phyloP scores from a whole-genome alignment of 2,888 invertebrate species.

The Mystacides longicornis region DNA sequence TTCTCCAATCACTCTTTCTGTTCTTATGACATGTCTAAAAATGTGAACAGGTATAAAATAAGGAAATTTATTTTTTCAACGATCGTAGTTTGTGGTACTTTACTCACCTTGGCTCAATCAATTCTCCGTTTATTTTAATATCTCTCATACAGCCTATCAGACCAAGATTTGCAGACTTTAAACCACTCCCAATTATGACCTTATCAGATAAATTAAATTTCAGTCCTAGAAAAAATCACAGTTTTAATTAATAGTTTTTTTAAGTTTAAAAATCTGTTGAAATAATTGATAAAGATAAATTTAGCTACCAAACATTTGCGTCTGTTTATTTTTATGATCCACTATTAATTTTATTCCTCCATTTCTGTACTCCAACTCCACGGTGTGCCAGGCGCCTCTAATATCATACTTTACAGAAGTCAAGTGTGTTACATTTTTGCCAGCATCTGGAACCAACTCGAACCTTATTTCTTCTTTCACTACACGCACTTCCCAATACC shows the following conservation, averaged over 20 bases:
- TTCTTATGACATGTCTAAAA: conserved; percentile 64
- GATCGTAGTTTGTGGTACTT: neutral
- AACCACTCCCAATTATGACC: conserved; percentile 73
- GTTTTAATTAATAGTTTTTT: too few relatives aligned
- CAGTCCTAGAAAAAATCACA: conserved; percentile 36
- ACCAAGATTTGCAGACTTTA: conserved; percentile 64
- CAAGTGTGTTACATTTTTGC: conserved; percentile 69
- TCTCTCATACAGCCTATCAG: conserved; percentile 89
- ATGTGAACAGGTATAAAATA: neutral
- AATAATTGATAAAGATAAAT: neutral
- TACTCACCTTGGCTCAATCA: conserved; percentile 63
- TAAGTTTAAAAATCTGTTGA: neutral
- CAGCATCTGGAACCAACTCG: conserved; percentile 66
- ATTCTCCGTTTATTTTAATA: conserved; percentile 72
- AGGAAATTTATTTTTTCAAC: neutral
- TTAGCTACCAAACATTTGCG: conserved; percentile 53
- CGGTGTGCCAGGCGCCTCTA: conserved; percentile 75
- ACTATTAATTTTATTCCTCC: conserved; percentile 69
- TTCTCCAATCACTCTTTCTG: conserved; percentile 77
- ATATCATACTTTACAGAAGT: conserved; percentile 77
- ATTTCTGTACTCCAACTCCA: conserved; percentile 68
- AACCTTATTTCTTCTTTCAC: conserved; percentile 82
- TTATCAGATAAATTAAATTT: conserved; percentile 62
- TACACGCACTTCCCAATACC: conserved; percentile 85
- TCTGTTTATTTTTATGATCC: conserved; percentile 67